Percentiles rank a stretch among this genome's conserved stretches.
Conservation (phyloP, 2,113 vertebrate genomes). For the Xiphophorus maculatus region DNA sequence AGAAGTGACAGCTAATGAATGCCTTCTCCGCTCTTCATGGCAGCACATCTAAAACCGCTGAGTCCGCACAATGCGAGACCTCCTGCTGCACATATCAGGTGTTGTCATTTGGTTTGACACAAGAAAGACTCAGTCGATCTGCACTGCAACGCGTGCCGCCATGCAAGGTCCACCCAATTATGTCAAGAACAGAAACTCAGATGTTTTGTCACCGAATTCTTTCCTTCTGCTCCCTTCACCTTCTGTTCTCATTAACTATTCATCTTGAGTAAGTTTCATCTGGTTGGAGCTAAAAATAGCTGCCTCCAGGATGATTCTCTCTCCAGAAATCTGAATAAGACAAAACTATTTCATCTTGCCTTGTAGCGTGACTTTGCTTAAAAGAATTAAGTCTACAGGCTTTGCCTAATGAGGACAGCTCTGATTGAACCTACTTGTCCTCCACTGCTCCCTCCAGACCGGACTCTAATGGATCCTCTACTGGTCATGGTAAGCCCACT, state of each 20-base stretch:
- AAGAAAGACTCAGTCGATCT: conserved; percentile 13
- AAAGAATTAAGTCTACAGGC: conserved; percentile 5
- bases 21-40: conserved; percentile 9
- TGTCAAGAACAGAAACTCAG: conserved; percentile 27
- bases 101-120: conserved; percentile 8
- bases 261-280: conserved; percentile 28
- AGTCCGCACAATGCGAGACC: conserved; percentile 5
- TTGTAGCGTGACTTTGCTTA: conserved; percentile 19
- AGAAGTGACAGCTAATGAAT: conserved; percentile 38
- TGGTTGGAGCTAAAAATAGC: conserved; percentile 37
- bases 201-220: conserved; percentile 17
- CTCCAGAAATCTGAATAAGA: conserved; percentile 29
- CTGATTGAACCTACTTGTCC: conserved; percentile 44
- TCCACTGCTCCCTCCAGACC: conserved; percentile 29
- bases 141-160: not conserved
- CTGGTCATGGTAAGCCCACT: conserved; percentile 43
- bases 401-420: conserved; percentile 37
- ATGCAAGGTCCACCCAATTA: conserved; percentile 5
- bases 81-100: conserved; percentile 17
- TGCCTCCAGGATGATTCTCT: conserved; percentile 11
- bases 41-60: conserved; percentile 24
- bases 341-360: conserved; percentile 14
- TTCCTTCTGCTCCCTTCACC: conserved; percentile 22
- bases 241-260: conserved; percentile 34
- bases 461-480: conserved; percentile 41